Evolutionary conservation across 2,113 vertebrate genomes (phyloP), one percentile per base, ranked within the genome.

Genomic region (Callionymus lyra): DNA sequence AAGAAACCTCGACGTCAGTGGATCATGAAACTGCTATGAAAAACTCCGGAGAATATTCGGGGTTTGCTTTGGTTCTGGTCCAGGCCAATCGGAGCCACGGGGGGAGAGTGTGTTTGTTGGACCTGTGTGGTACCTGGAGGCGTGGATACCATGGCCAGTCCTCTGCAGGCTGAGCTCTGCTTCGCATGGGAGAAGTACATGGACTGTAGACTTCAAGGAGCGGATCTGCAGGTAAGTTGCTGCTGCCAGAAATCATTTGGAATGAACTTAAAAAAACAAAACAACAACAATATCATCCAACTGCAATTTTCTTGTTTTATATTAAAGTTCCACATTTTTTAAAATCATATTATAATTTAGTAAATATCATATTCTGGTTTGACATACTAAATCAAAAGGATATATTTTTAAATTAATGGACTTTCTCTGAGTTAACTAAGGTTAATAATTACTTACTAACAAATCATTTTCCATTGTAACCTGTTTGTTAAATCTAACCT

Each of bases 121-220:
- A 59, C 32, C 34, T 32, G 49, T 27, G 50, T 17, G 53, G 15
- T 4, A 41, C 39, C 36, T 41, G 72, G 41, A 50, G 46, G 18
- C 15, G 39, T 44, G 54, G 60, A 65, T 54, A 58, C 55, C 48
- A 88, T 88, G 86, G 79, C 82, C 63, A 66, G 65, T 49, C 61
- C 58, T 37, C 78, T 70, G 49, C 66, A 73, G 55, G 64, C 64
- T 13, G 77, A 79, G 54, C 71, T 88, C 53, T 71, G 74, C 10
- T 82, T 65, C 27, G 78, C 84, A 32, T 88, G 86, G 86, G 86
- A 86, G 37, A 84, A 79, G 41, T 88, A 86, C 51, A 84, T 83
- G 78, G 83, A 88, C 50, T 83, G 77, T 44, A 73, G 84, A 11
- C 56, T 80, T 14, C 85, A 84, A 39, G 85, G 82, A 72, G 80